Base-by-base conservation (phyloP, 1,140 invertebrate species). In the Zophobas atratus region DNA sequence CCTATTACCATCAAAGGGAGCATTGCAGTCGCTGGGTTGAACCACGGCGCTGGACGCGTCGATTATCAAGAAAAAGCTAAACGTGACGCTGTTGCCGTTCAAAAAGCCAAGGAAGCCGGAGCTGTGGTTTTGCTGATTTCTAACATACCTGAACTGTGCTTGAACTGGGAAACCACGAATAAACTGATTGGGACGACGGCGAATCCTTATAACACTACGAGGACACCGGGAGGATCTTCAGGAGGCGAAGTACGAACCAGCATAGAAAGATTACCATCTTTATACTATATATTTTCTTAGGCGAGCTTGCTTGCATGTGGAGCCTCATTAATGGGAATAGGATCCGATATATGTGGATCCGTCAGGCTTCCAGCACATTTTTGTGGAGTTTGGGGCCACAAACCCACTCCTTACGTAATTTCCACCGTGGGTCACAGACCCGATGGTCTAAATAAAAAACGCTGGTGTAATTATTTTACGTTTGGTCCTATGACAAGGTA, bases 161-260 rank as follows among this genome's bases (percentile, higher is more conserved):
- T 97, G 89, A 94, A 93, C 86, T 97, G 94, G 92, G 97, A 99
- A 86, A 95, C 94, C 0, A 93, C 90, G 77, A 99, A 99, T 88
- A 93, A 93, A 72, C 89, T 97, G 0, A 95, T 94, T 63, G 98
- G 98, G 0, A 88, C 91, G 32, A 97, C 97, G 0, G 92, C 90
- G 79, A 99, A 99, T 87, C 96, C 97, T 0, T 97, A 98, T 84
- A 93, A 98, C 85, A 88, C 90, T 46, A 91, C 90, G 36, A 88
- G 92, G 80, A 95, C 92, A 1, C 86, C 90, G 20, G 95, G 94
- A 0, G 95, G 95, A 8, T 94, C 93, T 6, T 94, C 93, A 41
- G 93, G 93, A n/a, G 93, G 93, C 38, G 93, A 94, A 87, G 92
- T 91, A 85, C 38, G 6, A 43, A 67, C 6, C 1, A 20, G 20